Base-by-base conservation (phyloP, 64 coral and sea anemone species). In the Stylophora pistillata region DNA sequence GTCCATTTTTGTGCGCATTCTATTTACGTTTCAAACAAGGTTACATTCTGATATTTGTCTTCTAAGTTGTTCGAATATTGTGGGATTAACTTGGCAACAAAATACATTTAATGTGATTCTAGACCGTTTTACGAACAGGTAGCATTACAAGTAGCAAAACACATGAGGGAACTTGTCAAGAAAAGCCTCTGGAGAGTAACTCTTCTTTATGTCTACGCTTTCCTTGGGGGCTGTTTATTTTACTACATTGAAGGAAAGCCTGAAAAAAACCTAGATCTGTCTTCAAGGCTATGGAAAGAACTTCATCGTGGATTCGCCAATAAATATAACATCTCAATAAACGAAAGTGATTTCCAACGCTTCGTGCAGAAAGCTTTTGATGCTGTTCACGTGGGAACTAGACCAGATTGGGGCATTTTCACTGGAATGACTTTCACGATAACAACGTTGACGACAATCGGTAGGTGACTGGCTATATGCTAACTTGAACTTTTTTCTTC, bases 321-420 rank as follows among this genome's bases (percentile, higher is more conserved):
- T 52, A 25, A 81, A 53, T 89, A 53, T 37, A 89, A 89, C 62
- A 55, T 89, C 17, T 69, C 76, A 77, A 77, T 77, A 23, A 89
- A 89, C 37, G 25, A 72, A 34, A 79, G 58, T 5, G 61, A 89
- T 30, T 89, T 89, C 30, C n/a, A 79, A 28, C 21, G 26, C 0
- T 89, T 89, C 27, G 64, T 80, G 41, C 15, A 65, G n/a, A 57
- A 65, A 72, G 88, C 88, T 5, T 71, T 28, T 70, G 61, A 55
- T 31, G 76, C 74, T 13, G 63, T 78, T 27, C 9, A 57, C 15
- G 16, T 53, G 23, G 23, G 33, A 15, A 72, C 62, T 16, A 78
- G 80, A 89, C 5, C 17, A 10, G 88, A 89, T 23, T 89, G 88
- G 88, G 70, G 31, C 12, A 79, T 89, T 37, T 14, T 79, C 7